These are phyloP conservation scores for Gambelia wislizenii DNA, from an alignment of 2,797 vertebrate species.

Conservation along the genomic window DNA sequence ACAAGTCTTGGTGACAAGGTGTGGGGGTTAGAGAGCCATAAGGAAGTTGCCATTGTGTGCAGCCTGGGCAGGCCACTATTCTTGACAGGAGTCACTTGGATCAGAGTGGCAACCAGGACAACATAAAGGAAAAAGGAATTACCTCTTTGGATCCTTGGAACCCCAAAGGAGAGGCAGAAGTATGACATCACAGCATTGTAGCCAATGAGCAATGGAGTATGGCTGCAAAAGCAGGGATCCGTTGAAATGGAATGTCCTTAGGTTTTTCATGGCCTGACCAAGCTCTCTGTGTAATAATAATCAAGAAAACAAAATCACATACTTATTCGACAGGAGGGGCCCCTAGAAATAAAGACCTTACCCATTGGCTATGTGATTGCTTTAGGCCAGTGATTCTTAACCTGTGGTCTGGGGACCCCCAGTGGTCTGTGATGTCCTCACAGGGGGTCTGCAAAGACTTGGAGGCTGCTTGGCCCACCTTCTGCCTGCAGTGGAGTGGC, in stretches of 20 bases:
- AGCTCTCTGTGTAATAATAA: no score
- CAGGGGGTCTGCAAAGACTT: no score
- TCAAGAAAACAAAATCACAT: no score
- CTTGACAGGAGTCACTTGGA: not conserved
- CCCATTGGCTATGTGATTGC: not conserved
- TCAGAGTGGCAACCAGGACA: not conserved
- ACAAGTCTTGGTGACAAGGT: no score
- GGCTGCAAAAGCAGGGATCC: not conserved
- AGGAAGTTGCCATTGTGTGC: no score
- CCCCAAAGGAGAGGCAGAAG: not conserved
- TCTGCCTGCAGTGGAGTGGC: no score
- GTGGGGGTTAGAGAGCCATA: not conserved
- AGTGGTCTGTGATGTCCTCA: no score
- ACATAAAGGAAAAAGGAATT: not conserved
- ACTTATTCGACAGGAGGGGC: not conserved
- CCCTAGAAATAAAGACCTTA: not conserved
- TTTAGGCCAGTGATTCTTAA: no score
- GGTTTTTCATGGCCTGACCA: no score
- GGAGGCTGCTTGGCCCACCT: no score
- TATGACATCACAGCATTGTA: not conserved
- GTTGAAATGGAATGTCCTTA: no score
- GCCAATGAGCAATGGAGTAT: not conserved
- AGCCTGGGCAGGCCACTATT: not conserved
- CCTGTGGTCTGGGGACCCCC: no score
- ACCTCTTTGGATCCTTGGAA: constrained; percentile 20